phyloP scores from a whole-genome alignment of 2,797 vertebrate species.

The Gambusia yucatana region DNA sequence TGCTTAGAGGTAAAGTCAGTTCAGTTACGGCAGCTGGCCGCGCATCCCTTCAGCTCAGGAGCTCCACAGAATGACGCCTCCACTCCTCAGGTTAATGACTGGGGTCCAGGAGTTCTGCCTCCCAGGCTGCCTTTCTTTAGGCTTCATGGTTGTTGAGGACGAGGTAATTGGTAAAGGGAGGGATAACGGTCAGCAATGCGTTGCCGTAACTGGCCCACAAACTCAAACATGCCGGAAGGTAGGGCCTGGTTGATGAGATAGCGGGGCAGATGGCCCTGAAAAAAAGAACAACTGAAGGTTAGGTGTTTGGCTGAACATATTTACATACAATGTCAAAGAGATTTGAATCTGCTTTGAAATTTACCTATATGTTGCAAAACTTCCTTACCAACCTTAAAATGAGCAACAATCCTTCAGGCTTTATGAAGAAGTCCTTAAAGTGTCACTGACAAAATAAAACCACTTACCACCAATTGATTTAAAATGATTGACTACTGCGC shows the following conservation, averaged over 20 bases:
- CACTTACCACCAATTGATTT: too few species aligned
- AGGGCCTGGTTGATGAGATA: slow-evolving; percentile 98
- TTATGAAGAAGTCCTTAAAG: neutral
- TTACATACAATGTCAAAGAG: neutral
- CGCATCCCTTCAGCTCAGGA: neutral
- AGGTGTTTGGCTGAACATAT: neutral
- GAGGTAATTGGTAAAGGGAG: slow-evolving; percentile 37
- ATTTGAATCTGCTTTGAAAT: neutral
- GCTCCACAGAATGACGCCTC: neutral
- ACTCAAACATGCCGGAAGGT: slow-evolving; percentile 96
- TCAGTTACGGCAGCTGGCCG: neutral
- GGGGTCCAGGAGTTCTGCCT: slow-evolving; percentile 15
- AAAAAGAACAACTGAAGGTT: neutral
- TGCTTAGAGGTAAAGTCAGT: slow-evolving; percentile 5
- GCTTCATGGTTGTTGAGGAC: slow-evolving; percentile 26
- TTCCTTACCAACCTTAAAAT: neutral
- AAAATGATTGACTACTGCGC: too few species aligned
- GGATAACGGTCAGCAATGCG: slow-evolving; percentile 82
- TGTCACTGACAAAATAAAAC: too few species aligned
- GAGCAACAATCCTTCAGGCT: neutral
- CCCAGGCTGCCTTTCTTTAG: slow-evolving; percentile 5
- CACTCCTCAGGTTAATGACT: neutral
- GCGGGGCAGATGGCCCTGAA: slow-evolving; percentile 91
- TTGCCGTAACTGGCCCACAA: slow-evolving; percentile 90
- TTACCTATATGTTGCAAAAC: neutral